A percentile compares a stretch with the other conserved stretches of the same genome.
These are phyloP conservation scores for Calephelis nemesis DNA, from an alignment of 1,140 invertebrate genomes.

Conservation along the genomic window DNA sequence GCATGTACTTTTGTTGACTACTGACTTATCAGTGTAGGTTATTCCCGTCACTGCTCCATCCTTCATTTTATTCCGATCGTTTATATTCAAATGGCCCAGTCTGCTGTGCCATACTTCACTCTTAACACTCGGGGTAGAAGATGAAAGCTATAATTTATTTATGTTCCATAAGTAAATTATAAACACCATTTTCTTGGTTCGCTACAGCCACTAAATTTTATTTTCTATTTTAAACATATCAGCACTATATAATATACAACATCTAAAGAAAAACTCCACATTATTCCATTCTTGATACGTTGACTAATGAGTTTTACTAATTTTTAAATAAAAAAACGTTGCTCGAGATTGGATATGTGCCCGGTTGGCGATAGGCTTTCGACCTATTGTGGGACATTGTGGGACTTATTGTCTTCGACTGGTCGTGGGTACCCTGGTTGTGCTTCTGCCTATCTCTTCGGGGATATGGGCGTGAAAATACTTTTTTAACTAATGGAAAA, in stretches of 20 bases:
- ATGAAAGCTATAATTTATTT: slow-evolving; percentile 22
- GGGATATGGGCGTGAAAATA: too few relatives aligned
- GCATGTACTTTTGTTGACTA: slow-evolving; percentile 20
- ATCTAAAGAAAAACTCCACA: too few relatives aligned
- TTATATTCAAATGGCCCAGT: slow-evolving; percentile 34
- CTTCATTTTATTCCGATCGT: slow-evolving; percentile 30
- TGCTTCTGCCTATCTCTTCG: too few relatives aligned
- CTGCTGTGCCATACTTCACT: slow-evolving; percentile 35
- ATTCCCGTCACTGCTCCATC: slow-evolving; percentile 27
- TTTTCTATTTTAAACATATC: slow-evolving; percentile 35
- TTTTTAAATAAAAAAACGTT: too few relatives aligned
- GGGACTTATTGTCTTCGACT: too few relatives aligned
- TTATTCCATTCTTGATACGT: too few relatives aligned
- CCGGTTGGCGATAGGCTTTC: too few relatives aligned
- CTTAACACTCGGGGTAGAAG: slow-evolving; percentile 16
- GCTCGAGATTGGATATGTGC: too few relatives aligned
- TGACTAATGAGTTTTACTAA: too few relatives aligned
- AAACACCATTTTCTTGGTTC: slow-evolving; percentile 31
- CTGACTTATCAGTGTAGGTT: not conserved
- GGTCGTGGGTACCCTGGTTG: too few relatives aligned
- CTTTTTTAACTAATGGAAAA: too few relatives aligned
- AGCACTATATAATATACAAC: slow-evolving; percentile 1
- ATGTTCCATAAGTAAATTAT: slow-evolving; percentile 27
- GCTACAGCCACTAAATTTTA: slow-evolving; percentile 27
- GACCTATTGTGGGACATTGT: too few relatives aligned